Conservation (phyloP, 2,113 vertebrate genomes). For the Notarius quadriscutis region DNA sequence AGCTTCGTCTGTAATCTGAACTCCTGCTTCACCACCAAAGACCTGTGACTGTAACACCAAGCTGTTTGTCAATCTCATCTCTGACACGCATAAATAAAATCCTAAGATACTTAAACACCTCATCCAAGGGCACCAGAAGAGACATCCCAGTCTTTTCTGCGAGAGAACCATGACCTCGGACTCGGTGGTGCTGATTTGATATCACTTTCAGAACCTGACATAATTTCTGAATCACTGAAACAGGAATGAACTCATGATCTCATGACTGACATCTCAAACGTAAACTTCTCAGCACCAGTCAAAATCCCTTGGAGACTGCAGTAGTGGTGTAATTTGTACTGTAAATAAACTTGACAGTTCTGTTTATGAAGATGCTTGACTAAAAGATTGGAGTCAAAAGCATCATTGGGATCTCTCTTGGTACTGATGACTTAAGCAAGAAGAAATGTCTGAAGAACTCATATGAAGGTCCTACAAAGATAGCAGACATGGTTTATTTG, state of each 20-base stretch:
- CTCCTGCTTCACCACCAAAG: neutral
- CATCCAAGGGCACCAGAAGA: neutral
- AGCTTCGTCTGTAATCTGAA: neutral
- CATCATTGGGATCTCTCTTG: neutral
- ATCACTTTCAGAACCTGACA: neutral
- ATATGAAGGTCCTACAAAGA: neutral
- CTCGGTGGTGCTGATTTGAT: neutral
- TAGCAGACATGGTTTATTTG: constrained; percentile 18
- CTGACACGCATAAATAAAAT: neutral
- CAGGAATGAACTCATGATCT: neutral
- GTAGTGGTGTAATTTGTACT: neutral
- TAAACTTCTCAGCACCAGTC: neutral
- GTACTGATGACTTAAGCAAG: neutral
- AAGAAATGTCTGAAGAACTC: neutral
- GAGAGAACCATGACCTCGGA: neutral
- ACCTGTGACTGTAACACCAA: neutral
- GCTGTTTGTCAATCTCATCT: neutral
- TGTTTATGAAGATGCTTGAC: neutral
- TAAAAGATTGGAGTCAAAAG: neutral
- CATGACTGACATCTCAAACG: neutral
- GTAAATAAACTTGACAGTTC: neutral
- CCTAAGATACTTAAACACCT: neutral
- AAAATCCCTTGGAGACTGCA: neutral
- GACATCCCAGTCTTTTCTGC: neutral
- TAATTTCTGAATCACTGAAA: neutral